Percentiles rank a stretch among this genome's conserved stretches.
Conservation (phyloP, 1,140 invertebrate species). For the Ctenoplectra terminalis region DNA sequence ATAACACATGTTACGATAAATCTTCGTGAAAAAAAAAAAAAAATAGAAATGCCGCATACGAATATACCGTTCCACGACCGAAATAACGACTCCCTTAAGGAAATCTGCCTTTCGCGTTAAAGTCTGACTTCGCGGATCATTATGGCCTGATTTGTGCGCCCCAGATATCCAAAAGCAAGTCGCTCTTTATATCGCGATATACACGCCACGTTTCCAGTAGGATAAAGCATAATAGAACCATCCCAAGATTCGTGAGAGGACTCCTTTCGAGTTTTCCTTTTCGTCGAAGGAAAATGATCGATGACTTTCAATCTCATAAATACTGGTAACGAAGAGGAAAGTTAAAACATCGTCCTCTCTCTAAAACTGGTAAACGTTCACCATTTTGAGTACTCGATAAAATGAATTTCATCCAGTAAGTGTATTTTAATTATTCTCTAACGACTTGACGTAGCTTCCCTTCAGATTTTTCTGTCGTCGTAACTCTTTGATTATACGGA, state of each 20-base stretch:
- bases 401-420: too few species aligned
- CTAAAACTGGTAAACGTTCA: too few species aligned
- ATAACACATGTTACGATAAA: background rate
- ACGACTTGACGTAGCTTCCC: too few species aligned
- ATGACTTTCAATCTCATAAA: background rate
- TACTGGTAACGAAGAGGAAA: background rate
- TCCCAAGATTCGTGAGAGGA: background rate
- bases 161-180: conserved; percentile 35
- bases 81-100: conserved; percentile 38
- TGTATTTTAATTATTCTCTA: too few species aligned
- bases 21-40: too few species aligned
- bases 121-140: conserved; percentile 32
- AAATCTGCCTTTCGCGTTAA: conserved; percentile 25
- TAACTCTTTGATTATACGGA: too few species aligned
- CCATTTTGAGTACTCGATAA: too few species aligned
- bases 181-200: conserved; percentile 30
- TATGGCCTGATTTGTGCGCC: conserved; percentile 46
- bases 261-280: background rate
- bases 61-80: background rate
- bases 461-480: too few species aligned
- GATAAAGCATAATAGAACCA: background rate
- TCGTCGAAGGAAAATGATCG: background rate
- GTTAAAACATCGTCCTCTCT: too few species aligned
- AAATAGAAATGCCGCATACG: too few species aligned
- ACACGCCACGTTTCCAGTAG: background rate